These are phyloP conservation scores for Synanthedon vespiformis DNA, from an alignment of 2,888 invertebrate genomes.

Conservation along the genomic window DNA sequence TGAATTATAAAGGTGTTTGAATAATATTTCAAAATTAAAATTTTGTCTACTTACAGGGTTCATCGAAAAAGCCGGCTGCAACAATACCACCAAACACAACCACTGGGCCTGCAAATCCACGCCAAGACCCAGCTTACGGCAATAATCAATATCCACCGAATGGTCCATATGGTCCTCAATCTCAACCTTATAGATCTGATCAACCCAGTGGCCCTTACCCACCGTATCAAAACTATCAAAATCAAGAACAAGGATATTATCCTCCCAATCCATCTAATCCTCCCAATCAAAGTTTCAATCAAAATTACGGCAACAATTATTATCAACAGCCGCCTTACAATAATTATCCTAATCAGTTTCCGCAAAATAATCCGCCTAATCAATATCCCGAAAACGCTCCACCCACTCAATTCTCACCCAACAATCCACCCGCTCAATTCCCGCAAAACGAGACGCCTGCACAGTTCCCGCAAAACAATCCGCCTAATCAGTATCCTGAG, in stretches of 20 bases:
- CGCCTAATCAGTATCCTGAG: constrained; percentile 1
- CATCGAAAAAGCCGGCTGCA: constrained; percentile 61
- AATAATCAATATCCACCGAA: constrained; percentile 41
- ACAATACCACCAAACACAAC: constrained; percentile 61
- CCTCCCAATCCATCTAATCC: constrained; percentile 30
- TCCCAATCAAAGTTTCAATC: constrained; percentile 58
- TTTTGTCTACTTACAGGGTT: constrained; percentile 29
- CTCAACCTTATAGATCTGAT: constrained; percentile 35
- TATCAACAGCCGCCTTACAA: constrained; percentile 44
- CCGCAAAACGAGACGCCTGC: not conserved
- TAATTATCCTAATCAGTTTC: constrained; percentile 42
- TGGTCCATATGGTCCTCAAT: constrained; percentile 38
- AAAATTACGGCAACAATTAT: constrained; percentile 51
- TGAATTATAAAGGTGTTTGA: not conserved
- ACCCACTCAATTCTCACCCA: not conserved
- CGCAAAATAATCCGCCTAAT: constrained; percentile 1
- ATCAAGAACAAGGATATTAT: constrained; percentile 43
- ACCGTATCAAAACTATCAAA: constrained; percentile 47
- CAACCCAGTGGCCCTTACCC: constrained; percentile 47
- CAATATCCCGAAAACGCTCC: constrained; percentile 1
- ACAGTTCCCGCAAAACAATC: not conserved
- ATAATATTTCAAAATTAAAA: not conserved
- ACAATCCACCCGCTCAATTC: constrained; percentile 1
- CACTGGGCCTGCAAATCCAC: constrained; percentile 23
- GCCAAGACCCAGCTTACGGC: constrained; percentile 31